These are phyloP conservation scores for Gymnocephalus cernua DNA, from an alignment of 2,113 vertebrate genomes.

Conservation along the genomic window DNA sequence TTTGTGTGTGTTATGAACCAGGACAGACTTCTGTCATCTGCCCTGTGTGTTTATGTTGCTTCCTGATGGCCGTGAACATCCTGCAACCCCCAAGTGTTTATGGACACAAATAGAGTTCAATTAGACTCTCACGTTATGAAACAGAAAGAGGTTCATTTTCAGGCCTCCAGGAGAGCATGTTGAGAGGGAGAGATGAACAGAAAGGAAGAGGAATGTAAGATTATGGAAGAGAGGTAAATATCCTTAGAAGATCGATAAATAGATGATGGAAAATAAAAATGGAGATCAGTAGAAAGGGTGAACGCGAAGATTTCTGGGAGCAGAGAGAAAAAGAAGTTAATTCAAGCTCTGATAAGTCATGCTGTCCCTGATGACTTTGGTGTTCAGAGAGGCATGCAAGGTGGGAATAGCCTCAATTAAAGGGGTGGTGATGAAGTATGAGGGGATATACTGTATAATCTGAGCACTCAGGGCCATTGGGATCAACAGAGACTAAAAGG, in stretches of 20 bases:
- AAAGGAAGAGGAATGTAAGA: not conserved
- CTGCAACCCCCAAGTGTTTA: constrained; percentile 63
- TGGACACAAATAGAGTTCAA: constrained; percentile 57
- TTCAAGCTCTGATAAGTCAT: constrained; percentile 63
- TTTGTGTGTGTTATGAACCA: constrained; percentile 19
- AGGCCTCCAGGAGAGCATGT: constrained; percentile 19
- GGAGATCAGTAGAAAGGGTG: not conserved
- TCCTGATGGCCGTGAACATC: constrained; percentile 63
- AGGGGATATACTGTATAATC: constrained; percentile 72
- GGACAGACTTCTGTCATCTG: constrained; percentile 29
- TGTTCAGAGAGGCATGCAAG: constrained; percentile 73
- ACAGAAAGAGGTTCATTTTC: constrained; percentile 43
- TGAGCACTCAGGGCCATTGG: constrained; percentile 33
- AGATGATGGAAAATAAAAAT: not conserved
- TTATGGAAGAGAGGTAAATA: not conserved
- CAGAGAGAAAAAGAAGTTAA: constrained; percentile 2
- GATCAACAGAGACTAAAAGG: constrained; percentile 70
- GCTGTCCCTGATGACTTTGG: constrained; percentile 69
- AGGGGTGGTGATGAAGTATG: constrained; percentile 56
- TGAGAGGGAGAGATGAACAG: not conserved
- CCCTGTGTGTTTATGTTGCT: constrained; percentile 58
- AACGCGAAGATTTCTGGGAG: not conserved
- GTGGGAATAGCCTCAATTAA: constrained; percentile 73
- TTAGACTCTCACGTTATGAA: constrained; percentile 52
- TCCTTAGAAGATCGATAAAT: constrained; percentile 12